Conservation (phyloP, 1,140 invertebrate species). For the Neodiprion virginianus region DNA sequence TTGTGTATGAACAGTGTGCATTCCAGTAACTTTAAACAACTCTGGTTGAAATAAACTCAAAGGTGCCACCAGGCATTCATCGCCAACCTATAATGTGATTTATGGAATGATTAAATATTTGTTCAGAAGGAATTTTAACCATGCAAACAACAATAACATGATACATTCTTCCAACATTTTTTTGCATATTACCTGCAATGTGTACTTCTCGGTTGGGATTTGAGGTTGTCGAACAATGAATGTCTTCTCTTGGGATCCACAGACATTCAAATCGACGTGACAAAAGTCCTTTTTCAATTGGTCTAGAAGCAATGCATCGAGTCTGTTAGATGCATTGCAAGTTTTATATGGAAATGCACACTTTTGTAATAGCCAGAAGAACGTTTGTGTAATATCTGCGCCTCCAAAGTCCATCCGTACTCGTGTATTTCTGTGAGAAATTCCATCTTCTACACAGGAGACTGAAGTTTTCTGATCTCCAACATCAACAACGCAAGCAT, state of each 20-base stretch:
- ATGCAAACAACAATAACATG: neutral
- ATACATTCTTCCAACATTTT: neutral
- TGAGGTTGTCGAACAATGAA: constrained; percentile 80
- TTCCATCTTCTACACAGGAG: constrained; percentile 95
- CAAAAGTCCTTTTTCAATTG: constrained; percentile 91
- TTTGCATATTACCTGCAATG: constrained; percentile 60
- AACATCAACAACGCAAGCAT: constrained; percentile 94
- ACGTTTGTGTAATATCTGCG: constrained; percentile 85
- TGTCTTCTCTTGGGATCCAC: constrained; percentile 81
- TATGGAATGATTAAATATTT: constrained; percentile 18
- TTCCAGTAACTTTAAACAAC: constrained; percentile 83
- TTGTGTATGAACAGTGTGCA: constrained; percentile 75
- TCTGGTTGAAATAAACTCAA: constrained; percentile 89
- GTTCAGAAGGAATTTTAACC: neutral
- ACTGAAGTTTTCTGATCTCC: constrained; percentile 95
- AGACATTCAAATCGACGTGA: constrained; percentile 88
- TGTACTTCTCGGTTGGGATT: constrained; percentile 76
- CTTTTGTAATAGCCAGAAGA: constrained; percentile 86
- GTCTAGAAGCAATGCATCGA: constrained; percentile 78
- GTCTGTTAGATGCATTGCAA: constrained; percentile 73
- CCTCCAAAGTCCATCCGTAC: constrained; percentile 88
- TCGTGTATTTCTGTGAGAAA: constrained; percentile 88
- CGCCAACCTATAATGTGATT: constrained; percentile 75
- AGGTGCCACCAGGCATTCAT: constrained; percentile 92
- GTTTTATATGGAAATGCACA: constrained; percentile 88